These are phyloP conservation scores for Ahaetulla prasina DNA, from an alignment of 2,113 vertebrate genomes.

Conservation along the genomic window DNA sequence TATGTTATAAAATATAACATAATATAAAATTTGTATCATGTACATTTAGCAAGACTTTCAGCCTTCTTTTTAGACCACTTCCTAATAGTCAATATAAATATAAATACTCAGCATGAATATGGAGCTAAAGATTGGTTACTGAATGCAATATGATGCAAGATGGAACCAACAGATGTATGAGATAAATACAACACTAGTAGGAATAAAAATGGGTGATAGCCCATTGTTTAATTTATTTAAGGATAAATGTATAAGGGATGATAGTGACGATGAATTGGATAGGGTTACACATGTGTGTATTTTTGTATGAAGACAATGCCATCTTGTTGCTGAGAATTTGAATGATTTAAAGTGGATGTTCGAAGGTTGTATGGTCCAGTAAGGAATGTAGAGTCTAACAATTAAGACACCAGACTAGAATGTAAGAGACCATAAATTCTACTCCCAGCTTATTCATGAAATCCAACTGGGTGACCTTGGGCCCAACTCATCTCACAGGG, in stretches of 20 bases:
- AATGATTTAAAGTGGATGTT: not conserved
- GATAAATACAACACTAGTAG: not conserved
- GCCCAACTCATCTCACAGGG: not conserved
- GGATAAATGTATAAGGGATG: not conserved
- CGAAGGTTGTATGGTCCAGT: not conserved
- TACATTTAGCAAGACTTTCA: not conserved
- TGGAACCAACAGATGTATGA: not conserved
- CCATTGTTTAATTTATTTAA: not conserved
- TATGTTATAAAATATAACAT: too few species aligned
- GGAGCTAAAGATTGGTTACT: not conserved
- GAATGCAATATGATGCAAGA: not conserved
- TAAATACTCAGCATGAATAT: not conserved
- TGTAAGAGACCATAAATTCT: not conserved
- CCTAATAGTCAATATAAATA: not conserved
- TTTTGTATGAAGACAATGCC: not conserved
- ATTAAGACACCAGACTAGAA: not conserved
- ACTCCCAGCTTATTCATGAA: not conserved
- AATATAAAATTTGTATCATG: not conserved
- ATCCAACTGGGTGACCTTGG: not conserved
- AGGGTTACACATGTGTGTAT: not conserved
- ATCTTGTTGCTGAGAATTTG: not conserved
- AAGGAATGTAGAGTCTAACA: not conserved
- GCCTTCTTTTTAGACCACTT: not conserved
- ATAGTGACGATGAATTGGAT: not conserved
- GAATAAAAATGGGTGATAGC: not conserved